Evolutionary conservation across 2,113 vertebrate species (phyloP).

Genomic region (Vidua chalybeata): DNA sequence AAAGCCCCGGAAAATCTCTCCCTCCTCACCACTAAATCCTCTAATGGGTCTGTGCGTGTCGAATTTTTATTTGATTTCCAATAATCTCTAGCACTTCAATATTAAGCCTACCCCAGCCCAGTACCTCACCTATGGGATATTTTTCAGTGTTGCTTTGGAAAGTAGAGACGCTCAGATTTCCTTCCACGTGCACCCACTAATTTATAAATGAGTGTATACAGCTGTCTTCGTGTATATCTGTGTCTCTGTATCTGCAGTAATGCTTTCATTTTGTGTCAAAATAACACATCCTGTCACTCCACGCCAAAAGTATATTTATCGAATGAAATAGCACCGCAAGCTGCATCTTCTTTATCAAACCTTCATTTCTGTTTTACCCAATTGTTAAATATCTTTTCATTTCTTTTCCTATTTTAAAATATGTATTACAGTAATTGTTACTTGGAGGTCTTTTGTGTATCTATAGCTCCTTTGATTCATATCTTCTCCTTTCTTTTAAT

Average conservation of each 20-base stretch:
- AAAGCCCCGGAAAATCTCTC: conserved; percentile 67
- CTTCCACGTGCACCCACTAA: conserved; percentile 46
- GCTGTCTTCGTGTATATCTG: conserved; percentile 21
- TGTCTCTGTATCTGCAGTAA: conserved; percentile 30
- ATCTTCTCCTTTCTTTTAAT: conserved; percentile 57
- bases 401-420: conserved; percentile 42
- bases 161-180: conserved; percentile 4
- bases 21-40: conserved; percentile 70
- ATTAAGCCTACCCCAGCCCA: conserved; percentile 17
- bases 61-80: conserved; percentile 62
- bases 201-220: conserved; percentile 53
- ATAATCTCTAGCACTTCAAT: conserved; percentile 17
- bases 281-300: conserved; percentile 65
- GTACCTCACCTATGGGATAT: conserved; percentile 25
- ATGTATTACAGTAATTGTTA: conserved; percentile 38
- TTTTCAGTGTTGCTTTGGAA: neutral
- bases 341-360: conserved; percentile 50
- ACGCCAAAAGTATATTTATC: conserved; percentile 41
- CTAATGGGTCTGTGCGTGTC: conserved; percentile 67
- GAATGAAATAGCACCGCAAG: conserved; percentile 36
- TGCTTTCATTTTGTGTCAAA: conserved; percentile 59
- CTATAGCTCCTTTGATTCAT: conserved; percentile 14
- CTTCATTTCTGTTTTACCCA: conserved; percentile 34
- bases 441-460: conserved; percentile 43
- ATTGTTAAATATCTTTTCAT: conserved; percentile 42